These are phyloP conservation scores for Arenaria interpres DNA, from an alignment of 2,113 vertebrate species.

Conservation along the genomic window DNA sequence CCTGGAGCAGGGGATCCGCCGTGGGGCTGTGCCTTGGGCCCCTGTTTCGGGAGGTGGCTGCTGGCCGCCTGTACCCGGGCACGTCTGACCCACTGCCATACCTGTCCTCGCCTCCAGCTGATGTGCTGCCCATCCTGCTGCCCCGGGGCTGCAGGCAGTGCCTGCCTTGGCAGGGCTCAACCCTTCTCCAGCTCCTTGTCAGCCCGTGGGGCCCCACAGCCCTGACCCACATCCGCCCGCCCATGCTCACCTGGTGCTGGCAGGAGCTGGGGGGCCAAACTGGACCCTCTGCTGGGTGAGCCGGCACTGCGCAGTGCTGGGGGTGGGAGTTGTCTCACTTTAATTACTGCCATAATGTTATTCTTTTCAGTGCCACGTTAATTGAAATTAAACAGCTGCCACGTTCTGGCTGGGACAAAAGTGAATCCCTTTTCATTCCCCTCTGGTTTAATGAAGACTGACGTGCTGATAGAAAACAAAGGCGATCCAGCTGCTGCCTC, in stretches of 20 bases:
- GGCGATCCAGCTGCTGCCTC: constrained; percentile 23
- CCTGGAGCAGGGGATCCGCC: too few species aligned
- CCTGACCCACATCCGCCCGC: background rate
- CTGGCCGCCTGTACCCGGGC: background rate
- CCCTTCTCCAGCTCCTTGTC: background rate
- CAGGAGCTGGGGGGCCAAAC: background rate
- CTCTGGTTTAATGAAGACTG: constrained; percentile 58
- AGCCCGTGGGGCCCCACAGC: background rate
- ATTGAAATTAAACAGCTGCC: constrained; percentile 78
- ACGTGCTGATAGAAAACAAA: constrained; percentile 57
- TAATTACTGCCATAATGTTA: constrained; percentile 69
- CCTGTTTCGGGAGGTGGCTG: rapidly evolving
- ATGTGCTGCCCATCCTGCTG: background rate
- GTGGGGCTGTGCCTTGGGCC: background rate
- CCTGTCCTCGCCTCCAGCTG: background rate
- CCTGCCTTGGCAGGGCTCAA: background rate
- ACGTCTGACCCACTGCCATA: rapidly evolving
- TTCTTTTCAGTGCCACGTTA: constrained; percentile 68
- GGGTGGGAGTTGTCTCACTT: constrained; percentile 40
- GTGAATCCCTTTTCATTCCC: constrained; percentile 53
- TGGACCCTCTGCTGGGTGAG: background rate
- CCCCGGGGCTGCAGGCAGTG: rapidly evolving
- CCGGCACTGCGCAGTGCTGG: background rate
- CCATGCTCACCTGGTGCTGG: rapidly evolving
- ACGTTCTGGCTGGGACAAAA: constrained; percentile 55